Evolutionary conservation across 1,140 invertebrate species (phyloP).

Genomic region (Macrocentrus cingulum): DNA sequence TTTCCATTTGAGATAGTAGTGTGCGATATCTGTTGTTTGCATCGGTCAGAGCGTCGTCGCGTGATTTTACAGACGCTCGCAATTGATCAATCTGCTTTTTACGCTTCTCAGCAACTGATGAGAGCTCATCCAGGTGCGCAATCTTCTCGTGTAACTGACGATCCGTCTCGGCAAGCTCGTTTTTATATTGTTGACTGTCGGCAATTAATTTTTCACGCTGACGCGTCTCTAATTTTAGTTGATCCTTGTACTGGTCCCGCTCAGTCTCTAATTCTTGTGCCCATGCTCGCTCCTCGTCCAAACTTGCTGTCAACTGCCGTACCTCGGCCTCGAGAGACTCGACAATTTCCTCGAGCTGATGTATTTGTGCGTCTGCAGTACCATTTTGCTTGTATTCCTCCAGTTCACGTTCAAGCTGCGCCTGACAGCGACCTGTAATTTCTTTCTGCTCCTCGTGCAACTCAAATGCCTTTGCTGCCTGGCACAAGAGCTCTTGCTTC

Average conservation of each 20-base stretch:
- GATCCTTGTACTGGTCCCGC: constrained; percentile 44
- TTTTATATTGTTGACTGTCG: constrained; percentile 47
- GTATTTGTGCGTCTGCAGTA: constrained; percentile 43
- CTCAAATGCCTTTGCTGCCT: constrained; percentile 78
- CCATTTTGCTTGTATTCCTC: constrained; percentile 43
- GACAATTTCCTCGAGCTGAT: constrained; percentile 50
- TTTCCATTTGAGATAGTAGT: constrained; percentile 52
- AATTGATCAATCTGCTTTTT: constrained; percentile 53
- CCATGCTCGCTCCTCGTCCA: constrained; percentile 52
- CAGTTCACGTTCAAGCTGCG: constrained; percentile 51
- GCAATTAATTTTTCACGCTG: constrained; percentile 38
- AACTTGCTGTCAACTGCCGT: constrained; percentile 32
- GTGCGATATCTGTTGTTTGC: constrained; percentile 52
- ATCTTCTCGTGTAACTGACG: constrained; percentile 49
- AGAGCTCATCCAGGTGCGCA: constrained; percentile 44
- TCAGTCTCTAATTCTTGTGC: constrained; percentile 50
- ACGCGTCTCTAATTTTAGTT: constrained; percentile 41
- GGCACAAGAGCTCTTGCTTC: constrained; percentile 79
- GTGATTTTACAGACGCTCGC: constrained; percentile 47
- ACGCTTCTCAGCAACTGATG: constrained; percentile 44
- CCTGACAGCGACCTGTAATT: constrained; percentile 41
- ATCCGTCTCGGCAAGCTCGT: constrained; percentile 47
- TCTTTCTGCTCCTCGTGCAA: constrained; percentile 68
- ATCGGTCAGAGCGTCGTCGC: constrained; percentile 52
- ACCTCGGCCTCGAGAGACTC: constrained; percentile 52